Base-by-base conservation (phyloP, 2,113 vertebrate genomes). In the Agapornis roseicollis region DNA sequence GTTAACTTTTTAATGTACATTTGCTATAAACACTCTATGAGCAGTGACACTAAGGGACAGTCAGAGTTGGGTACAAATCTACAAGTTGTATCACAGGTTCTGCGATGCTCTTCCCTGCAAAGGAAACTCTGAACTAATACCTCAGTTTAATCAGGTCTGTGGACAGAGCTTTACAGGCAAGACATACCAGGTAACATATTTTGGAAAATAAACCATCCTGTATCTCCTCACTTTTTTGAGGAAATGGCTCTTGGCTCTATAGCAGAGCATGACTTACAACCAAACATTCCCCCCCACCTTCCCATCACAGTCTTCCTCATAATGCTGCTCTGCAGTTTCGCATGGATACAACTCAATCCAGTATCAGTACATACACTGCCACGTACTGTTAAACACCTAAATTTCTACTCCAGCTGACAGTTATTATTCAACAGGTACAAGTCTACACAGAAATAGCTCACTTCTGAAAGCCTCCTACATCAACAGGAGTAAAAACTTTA, bases 221-320 rank as follows among this genome's bases (percentile, higher is more conserved):
- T 31, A 81, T 13, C 17, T 31, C 37, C 17, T 6, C 14, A 18
- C 19, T 68, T 81, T 46, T 74, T 92, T 1, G 0, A 69, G 81
- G 19, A 79, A 63, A 74, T 3, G 2, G 6, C 28, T 56, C 39
- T 80, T 84, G 39, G 35, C 13, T 53, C 33, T 35, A 27, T 1
- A 70, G n/a, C 7, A 6, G 42, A 60, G 37, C 33, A 87, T n/a
- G 63, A 93, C 71, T 42, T 44, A 74, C 16, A 86, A 42, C 5
- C 1, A n/a, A 1, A 2, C 49, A 23, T n/a, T n/a, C n/a, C 10
- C 2, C 5, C 3, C 4, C 6, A 13, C 35, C 2, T 4, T 7
- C n/a, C 47, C 8, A 65, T 41, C 29, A 61, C 5, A n/a, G 56
- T 35, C 22, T 60, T 79, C 41, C 25, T 31, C 17, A 3, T 42